These are phyloP conservation scores for Lysiphlebus fabarum DNA, from an alignment of 1,140 invertebrate species.

Conservation along the genomic window DNA sequence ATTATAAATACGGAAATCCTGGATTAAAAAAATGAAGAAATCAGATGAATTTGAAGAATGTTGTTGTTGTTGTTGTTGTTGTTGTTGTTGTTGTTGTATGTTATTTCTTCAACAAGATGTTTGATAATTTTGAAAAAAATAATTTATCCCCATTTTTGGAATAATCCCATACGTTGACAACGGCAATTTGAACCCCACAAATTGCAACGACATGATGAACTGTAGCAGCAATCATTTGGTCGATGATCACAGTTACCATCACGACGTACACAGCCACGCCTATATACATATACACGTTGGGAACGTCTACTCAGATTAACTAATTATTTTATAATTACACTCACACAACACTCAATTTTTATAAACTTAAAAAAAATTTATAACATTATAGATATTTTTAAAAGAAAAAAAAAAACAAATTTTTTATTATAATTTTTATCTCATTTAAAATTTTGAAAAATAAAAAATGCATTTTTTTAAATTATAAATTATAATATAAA, in stretches of 20 bases:
- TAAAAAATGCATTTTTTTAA: too few species aligned
- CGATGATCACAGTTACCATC: slow-evolving; percentile 81
- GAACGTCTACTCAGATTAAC: slow-evolving; percentile 70
- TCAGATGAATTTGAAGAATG: slow-evolving; percentile 1
- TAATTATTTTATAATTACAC: slow-evolving; percentile 44
- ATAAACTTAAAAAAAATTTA: slow-evolving; percentile 18
- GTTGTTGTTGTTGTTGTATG: too few species aligned
- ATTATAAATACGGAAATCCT: too few species aligned
- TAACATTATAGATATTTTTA: neutral
- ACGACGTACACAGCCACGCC: slow-evolving; percentile 76
- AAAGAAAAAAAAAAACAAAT: too few species aligned
- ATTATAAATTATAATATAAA: too few species aligned
- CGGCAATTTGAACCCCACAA: slow-evolving; percentile 87
- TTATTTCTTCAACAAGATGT: neutral
- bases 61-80: too few species aligned
- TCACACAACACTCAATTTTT: slow-evolving; percentile 16
- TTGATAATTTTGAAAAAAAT: neutral
- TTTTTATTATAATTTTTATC: neutral
- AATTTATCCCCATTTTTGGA: slow-evolving; percentile 82
- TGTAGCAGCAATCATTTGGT: slow-evolving; percentile 82
- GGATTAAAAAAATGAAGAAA: neutral
- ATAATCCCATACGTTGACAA: slow-evolving; percentile 83
- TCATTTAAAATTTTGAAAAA: too few species aligned
- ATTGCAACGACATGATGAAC: slow-evolving; percentile 83
- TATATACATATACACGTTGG: slow-evolving; percentile 83